Evolutionary conservation across 1,140 invertebrate species (phyloP), one percentile per base, ranked within the genome.

Genomic region (Paraescarpia echinospica): DNA sequence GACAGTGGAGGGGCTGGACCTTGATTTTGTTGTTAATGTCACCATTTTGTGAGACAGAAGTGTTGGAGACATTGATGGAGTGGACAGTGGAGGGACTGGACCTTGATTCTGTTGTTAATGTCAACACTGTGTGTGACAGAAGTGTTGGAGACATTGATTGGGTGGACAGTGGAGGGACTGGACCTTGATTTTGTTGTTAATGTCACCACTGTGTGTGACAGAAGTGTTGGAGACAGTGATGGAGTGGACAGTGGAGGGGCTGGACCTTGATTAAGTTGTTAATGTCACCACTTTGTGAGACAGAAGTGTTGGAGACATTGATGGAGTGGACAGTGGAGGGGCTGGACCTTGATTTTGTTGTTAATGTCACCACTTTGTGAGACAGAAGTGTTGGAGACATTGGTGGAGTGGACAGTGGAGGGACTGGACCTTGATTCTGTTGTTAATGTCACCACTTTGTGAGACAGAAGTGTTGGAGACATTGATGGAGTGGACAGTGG

Each of bases 351-450:
- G 9, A 77, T 1, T 27, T 12, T 77, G 59, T 27, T 77, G 22
- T 77, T 77, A 27, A 77, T 77, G 59, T 77, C 22, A 2, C 22
- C 4, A 77, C 59, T 22, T 4, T 41, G 41, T 41, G 95, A 6
- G 59, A 77, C 2, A 77, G 59, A 77, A 77, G 12, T 77, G 59
- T 95, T 97, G 31, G 95, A 97, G 6, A 97, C 96, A 90, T 94
- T 98, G 1, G 94, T 97, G 12, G 96, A 97, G 92, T 97, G 97
- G 96, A 96, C 97, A 1, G 96, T 97, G 93, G 97, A 98, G 90
- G 98, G 98, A 0, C 96, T 99, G 33, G 97, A 98, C 95, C 97
- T 98, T 94, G 97, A 98, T 14, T 96, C 97, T 51, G 98, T 98
- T 0, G 97, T 98, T 93, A 27, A 77, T 77, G 59, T 77, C 22